phyloP scores from a whole-genome alignment of 2,888 invertebrate genomes.

The Nebria salina region DNA sequence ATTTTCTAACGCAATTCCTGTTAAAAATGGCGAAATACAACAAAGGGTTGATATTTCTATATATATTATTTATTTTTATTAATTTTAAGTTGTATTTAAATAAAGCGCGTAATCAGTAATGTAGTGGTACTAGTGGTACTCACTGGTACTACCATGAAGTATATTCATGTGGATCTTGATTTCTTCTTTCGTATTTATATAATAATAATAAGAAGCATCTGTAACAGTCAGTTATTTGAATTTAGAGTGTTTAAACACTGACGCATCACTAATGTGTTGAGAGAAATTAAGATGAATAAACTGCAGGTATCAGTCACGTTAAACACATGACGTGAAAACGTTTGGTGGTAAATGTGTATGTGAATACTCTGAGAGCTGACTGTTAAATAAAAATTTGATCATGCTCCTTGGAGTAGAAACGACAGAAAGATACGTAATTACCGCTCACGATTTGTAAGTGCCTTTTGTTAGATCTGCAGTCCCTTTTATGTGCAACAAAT shows the following conservation, averaged over 20 bases:
- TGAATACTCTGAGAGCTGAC: neutral
- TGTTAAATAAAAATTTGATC: neutral
- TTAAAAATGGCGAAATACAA: no score
- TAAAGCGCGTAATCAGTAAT: no score
- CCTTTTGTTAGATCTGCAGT: conserved; percentile 8
- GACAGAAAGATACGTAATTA: conserved; percentile 20
- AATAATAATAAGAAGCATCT: no score
- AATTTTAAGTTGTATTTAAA: no score
- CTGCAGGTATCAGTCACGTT: neutral
- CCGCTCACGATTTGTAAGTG: neutral
- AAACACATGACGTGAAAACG: neutral
- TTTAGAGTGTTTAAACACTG: neutral
- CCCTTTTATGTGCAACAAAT: conserved; percentile 8
- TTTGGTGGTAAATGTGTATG: neutral
- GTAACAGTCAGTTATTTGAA: neutral
- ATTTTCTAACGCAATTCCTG: no score
- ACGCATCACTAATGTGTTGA: neutral
- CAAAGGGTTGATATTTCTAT: no score
- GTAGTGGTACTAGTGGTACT: no score
- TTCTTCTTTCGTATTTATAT: no score
- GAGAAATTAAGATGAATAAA: neutral
- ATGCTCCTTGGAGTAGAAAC: conserved; percentile 15
- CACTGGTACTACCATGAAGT: no score
- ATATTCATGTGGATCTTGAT: no score
- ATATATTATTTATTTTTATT: no score